phyloP scores from a whole-genome alignment of 1,140 invertebrate species.

The Scylla paramamosain region DNA sequence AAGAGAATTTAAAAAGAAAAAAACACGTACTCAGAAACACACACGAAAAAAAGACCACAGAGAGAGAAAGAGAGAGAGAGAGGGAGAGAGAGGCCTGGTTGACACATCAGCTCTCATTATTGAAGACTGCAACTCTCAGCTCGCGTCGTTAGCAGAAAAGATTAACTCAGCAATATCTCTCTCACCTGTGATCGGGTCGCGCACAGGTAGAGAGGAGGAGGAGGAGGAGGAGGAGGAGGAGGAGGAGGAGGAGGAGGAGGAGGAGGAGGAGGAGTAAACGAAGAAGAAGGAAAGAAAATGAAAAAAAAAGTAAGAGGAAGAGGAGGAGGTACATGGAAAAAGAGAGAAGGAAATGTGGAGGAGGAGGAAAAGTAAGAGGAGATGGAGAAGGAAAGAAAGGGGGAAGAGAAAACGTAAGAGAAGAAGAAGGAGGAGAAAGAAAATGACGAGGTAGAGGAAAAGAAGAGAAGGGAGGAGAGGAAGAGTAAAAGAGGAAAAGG shows the following conservation, averaged over 20 bases:
- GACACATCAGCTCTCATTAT: background rate
- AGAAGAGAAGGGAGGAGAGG: no score
- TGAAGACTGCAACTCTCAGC: background rate
- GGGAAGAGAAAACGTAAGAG: background rate
- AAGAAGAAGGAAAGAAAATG: background rate
- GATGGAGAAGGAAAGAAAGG: background rate
- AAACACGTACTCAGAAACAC: no score
- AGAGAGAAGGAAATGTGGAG: no score
- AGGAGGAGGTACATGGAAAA: background rate
- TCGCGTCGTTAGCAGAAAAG: background rate
- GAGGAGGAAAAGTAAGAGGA: background rate
- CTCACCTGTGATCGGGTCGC: background rate
- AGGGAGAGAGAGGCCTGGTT: background rate
- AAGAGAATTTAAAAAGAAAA: background rate
- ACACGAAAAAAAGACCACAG: conserved; percentile 9
- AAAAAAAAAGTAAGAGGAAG: background rate
- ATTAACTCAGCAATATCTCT: background rate
- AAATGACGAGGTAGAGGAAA: background rate
- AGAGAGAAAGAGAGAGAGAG: conserved; percentile 35
- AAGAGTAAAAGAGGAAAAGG: no score
- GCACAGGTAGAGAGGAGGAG: background rate
- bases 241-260: background rate
- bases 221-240: background rate
- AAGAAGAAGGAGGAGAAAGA: background rate
- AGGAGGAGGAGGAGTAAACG: background rate